phyloP scores from a whole-genome alignment of 2,888 invertebrate species.

The Drosophila anomalata region DNA sequence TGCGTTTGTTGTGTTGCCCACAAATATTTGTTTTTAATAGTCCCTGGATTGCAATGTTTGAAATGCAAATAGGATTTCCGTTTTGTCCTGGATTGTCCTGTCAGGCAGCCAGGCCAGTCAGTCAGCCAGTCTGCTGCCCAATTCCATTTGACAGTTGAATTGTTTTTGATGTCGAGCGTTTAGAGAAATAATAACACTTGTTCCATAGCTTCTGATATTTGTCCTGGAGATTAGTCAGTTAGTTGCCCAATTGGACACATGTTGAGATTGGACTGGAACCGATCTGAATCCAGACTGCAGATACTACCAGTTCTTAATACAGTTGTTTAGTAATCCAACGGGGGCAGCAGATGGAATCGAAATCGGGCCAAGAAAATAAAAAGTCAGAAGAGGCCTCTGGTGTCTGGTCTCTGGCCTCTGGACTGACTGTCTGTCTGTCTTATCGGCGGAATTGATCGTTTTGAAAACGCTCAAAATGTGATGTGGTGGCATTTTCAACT shows the following conservation, averaged over 20 bases:
- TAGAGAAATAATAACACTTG: constrained; percentile 81
- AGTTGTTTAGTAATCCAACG: constrained; percentile 25
- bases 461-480: constrained; percentile 81
- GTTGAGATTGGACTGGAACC: constrained; percentile 63
- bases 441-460: constrained; percentile 82
- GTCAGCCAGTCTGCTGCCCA: constrained; percentile 59
- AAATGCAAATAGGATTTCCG: constrained; percentile 78
- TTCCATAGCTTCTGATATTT: constrained; percentile 59
- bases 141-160: constrained; percentile 81
- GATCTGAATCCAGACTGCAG: constrained; percentile 10
- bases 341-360: constrained; percentile 27
- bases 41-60: constrained; percentile 53
- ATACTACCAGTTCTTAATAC: constrained; percentile 12
- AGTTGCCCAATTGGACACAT: constrained; percentile 80
- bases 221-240: constrained; percentile 74
- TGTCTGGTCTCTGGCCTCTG: neutral
- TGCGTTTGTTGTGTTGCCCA: constrained; percentile 62
- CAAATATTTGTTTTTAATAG: constrained; percentile 83
- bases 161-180: constrained; percentile 77
- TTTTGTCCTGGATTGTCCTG: constrained; percentile 12
- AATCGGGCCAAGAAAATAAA: neutral
- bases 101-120: constrained; percentile 32
- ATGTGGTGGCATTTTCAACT: constrained; percentile 82
- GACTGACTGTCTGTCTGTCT: constrained; percentile 41
- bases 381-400: constrained; percentile 1